Evolutionary conservation across 1,140 invertebrate genomes (phyloP), one percentile per base, ranked within the genome.

Genomic region (Drosophila subobscura): DNA sequence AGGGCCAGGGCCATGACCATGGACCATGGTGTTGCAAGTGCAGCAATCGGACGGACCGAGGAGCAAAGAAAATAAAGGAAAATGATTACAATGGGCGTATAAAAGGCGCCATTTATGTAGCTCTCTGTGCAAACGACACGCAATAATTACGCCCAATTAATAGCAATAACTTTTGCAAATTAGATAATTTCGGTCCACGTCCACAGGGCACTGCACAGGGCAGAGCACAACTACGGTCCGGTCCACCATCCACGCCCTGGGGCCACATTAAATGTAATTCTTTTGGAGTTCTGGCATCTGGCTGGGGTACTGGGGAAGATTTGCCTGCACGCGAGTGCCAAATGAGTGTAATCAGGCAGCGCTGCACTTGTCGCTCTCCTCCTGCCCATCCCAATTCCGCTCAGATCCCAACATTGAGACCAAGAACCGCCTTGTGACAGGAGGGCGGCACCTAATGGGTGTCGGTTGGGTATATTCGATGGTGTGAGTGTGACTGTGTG

Each of bases 141-240:
- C 83, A 88, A 83, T 88, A 88, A 88, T 88, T 88, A 88, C 83
- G 83, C 71, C 78, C 83, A 88, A 88, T 88, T 88, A 88, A 88
- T 88, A 67, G 83, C 83, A 88, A 88, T 88, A 86, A 88, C 83
- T 88, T 68, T 88, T 83, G 78, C 83, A 88, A 88, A 88, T 88
- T 88, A 88, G 83, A 88, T 88, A 88, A 88, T 86, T 86, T 88
- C 67, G 81, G 64, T 79, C 46, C 72, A 72, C 57, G 44, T 68
- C 54, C 57, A 10, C 10, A 37, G 33, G 12, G 4, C 33, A 12
- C 4, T 37, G 33, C 49, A 41, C 53, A 52, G 54, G 16, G 45
- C 33, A 22, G 25, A 40, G 46, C 70, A 37, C 33, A 27, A 20
- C 29, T 1, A 33, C 7, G 8, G 29, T 33, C 49, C 25, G 7